Percentiles rank a stretch among this genome's conserved stretches.
These are phyloP conservation scores for Dysdera silvatica DNA, from an alignment of 1,140 invertebrate genomes.

Conservation along the genomic window DNA sequence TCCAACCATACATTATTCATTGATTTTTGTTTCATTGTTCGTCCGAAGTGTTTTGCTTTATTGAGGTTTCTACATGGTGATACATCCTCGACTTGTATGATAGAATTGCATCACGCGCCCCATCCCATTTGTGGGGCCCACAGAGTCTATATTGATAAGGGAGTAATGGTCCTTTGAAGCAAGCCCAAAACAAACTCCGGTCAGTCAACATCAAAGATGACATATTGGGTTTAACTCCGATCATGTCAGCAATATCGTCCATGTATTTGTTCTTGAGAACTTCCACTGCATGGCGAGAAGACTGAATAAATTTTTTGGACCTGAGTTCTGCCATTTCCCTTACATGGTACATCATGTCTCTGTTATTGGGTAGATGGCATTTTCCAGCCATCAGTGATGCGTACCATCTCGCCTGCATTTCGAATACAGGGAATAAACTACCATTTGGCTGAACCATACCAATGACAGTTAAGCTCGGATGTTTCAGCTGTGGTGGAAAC, in stretches of 20 bases:
- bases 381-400: slow-evolving; percentile 28
- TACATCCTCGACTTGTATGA: slow-evolving; percentile 27
- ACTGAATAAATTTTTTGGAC: slow-evolving; percentile 30
- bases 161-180: slow-evolving; percentile 41
- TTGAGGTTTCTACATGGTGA: slow-evolving; percentile 4
- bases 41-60: too few relatives aligned
- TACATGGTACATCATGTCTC: slow-evolving; percentile 28
- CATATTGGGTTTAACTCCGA: slow-evolving; percentile 41
- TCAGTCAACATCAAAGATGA: slow-evolving; percentile 39
- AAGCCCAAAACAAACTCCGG: slow-evolving; percentile 38
- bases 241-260: slow-evolving; percentile 42
- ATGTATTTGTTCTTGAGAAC: slow-evolving; percentile 40
- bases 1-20: too few relatives aligned
- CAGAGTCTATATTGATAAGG: slow-evolving; percentile 45
- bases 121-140: slow-evolving; percentile 43
- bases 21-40: too few relatives aligned
- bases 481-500: slow-evolving; percentile 41
- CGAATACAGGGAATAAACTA: slow-evolving; percentile 48
- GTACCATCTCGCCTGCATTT: slow-evolving; percentile 42
- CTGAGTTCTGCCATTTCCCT: slow-evolving; percentile 26
- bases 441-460: slow-evolving; percentile 50
- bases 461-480: slow-evolving; percentile 46
- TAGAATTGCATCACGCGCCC: slow-evolving; percentile 42
- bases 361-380: slow-evolving; percentile 19
- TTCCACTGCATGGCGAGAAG: slow-evolving; percentile 38